A percentile compares a stretch with the other conserved stretches of the same genome.
phyloP scores from a whole-genome alignment of 2,113 vertebrate genomes.

The Elephas maximus region DNA sequence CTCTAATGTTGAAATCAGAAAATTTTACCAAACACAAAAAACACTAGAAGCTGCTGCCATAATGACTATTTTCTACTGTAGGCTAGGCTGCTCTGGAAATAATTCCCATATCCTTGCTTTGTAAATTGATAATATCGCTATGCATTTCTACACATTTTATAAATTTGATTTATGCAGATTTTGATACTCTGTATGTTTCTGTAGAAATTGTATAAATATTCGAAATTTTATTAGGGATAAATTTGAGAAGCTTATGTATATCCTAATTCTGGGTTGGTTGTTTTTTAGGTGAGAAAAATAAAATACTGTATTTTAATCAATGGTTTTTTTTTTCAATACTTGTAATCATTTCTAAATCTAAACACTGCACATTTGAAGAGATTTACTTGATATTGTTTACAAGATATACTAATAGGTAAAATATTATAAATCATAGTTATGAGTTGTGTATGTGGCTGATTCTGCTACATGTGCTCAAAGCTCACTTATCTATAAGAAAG shows the following conservation, averaged over 20 bases:
- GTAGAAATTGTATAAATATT: slow-evolving; percentile 93
- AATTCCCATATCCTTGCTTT: slow-evolving; percentile 90
- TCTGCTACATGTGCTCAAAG: background rate
- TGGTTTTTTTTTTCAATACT: slow-evolving; percentile 73
- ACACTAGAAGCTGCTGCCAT: slow-evolving; percentile 87
- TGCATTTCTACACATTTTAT: slow-evolving; percentile 94
- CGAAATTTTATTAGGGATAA: slow-evolving; percentile 90
- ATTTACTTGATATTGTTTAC: slow-evolving; percentile 50
- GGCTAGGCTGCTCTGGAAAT: slow-evolving; percentile 87
- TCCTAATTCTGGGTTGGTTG: slow-evolving; percentile 90
- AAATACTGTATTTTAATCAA: slow-evolving; percentile 90
- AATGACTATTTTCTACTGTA: slow-evolving; percentile 89
- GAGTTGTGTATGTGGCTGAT: slow-evolving; percentile 18
- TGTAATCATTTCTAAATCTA: slow-evolving; percentile 69
- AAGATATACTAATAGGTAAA: slow-evolving; percentile 53
- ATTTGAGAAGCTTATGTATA: slow-evolving; percentile 88
- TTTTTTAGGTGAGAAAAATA: slow-evolving; percentile 92
- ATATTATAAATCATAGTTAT: slow-evolving; percentile 50
- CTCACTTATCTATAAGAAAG: background rate
- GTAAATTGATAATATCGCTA: slow-evolving; percentile 92
- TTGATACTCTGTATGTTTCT: slow-evolving; percentile 95
- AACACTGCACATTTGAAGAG: slow-evolving; percentile 41
- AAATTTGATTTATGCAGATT: slow-evolving; percentile 94
- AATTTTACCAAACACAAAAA: slow-evolving; percentile 81
- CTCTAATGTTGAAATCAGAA: slow-evolving; percentile 85